Evolutionary conservation across 2,888 invertebrate genomes (phyloP).

Genomic region (Bombyx huttoni): DNA sequence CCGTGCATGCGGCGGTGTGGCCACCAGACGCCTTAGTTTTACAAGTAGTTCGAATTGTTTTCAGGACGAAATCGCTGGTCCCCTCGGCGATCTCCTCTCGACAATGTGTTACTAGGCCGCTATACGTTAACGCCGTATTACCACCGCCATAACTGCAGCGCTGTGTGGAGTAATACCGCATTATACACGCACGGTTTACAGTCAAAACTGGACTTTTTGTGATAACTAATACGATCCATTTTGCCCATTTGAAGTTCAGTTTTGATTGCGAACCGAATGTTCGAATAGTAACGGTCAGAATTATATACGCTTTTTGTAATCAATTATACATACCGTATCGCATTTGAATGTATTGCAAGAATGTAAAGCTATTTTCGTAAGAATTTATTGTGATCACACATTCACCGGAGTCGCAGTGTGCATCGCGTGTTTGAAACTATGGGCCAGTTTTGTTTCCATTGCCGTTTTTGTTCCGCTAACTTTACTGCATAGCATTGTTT

Average conservation of each 20-base stretch:
- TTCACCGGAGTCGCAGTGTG: constrained; percentile 14
- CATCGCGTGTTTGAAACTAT: constrained; percentile 42
- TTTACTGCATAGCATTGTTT: constrained; percentile 38
- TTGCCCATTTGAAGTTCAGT: too few species aligned
- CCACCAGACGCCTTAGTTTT: constrained; percentile 29
- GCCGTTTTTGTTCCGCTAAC: constrained; percentile 24
- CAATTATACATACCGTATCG: constrained; percentile 22
- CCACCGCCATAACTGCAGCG: constrained; percentile 27
- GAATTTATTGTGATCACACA: constrained; percentile 10
- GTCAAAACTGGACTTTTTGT: too few species aligned
- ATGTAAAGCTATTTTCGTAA: constrained; percentile 17
- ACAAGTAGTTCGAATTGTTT: constrained; percentile 61
- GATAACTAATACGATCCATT: too few species aligned
- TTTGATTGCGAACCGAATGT: too few species aligned
- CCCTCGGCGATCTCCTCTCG: constrained; percentile 77
- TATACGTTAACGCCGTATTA: constrained; percentile 33
- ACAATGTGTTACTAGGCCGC: constrained; percentile 73
- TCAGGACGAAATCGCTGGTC: constrained; percentile 78
- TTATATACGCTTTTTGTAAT: constrained; percentile 15
- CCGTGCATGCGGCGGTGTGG: constrained; percentile 40
- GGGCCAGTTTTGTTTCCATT: constrained; percentile 50
- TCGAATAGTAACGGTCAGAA: too few species aligned
- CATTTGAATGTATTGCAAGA: constrained; percentile 43
- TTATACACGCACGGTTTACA: not conserved
- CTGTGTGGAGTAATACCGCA: constrained; percentile 23